Evolutionary conservation across 2,888 invertebrate species (phyloP), one percentile per base, ranked within the genome.

Genomic region (Tinea trinotella): DNA sequence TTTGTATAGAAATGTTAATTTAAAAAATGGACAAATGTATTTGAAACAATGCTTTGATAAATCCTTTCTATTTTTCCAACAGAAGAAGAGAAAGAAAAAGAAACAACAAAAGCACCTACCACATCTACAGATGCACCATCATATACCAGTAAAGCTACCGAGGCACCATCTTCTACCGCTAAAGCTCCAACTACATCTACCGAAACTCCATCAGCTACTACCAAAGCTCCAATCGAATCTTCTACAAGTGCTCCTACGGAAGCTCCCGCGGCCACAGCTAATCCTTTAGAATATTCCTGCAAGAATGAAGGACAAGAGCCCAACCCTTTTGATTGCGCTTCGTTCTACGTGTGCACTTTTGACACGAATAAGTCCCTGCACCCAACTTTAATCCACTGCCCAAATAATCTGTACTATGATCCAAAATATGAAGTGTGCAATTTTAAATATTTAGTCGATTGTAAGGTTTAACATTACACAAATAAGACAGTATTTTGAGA

Each of bases 311-410:
- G 89, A 3, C 85, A 77, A 50, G 64, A 74, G 0, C 62, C 84
- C 1, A 74, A 86, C 56, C 70, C 77, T 0, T 54, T 61, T 0
- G 70, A 83, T 56, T 87, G 87, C 55, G 56, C 64, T 0, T 64
- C 67, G 0, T 88, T 84, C 64, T 84, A 78, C 60, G 62, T 74
- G 4, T 88, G 88, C 54, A 57, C 70, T 0, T 55, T 12, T 19
- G 59, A 64, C 20, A 54, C 7, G 0, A 53, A 59, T 1, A 76
- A 68, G 0, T 56, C 54, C 0, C 64, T 71, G 1, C 56, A 57
- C 0, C 55, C 70, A 0, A 58, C 62, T 15, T 57, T 63, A 5
- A 76, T 82, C 30, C 49, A 60, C 0, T 88, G 88, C 19, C 67
- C 76, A 0, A 36, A 4, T 0, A 64, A 63, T 10, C 61, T 83